Evolutionary conservation across 2,113 vertebrate species (phyloP).

Genomic region (Pantherophis guttatus): DNA sequence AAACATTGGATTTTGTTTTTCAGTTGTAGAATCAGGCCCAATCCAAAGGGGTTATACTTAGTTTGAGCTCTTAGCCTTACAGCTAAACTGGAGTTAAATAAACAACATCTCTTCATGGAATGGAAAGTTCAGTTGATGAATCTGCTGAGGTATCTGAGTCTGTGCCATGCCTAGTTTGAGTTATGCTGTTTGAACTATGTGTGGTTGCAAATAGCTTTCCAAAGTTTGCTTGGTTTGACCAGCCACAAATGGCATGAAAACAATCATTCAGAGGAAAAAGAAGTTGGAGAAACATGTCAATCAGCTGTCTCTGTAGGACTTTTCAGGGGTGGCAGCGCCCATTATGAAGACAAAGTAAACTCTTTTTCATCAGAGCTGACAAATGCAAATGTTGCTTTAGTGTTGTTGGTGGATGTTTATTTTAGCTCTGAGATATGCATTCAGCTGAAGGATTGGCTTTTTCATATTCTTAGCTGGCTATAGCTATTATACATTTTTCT

Average conservation of each 20-base stretch:
- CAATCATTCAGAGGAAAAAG: slow-evolving; percentile 1
- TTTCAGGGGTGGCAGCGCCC: not conserved
- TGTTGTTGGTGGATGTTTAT: not conserved
- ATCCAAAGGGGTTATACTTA: not conserved
- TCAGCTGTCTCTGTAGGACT: not conserved
- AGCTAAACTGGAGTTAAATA: slow-evolving; percentile 25
- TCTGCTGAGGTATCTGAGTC: slow-evolving; percentile 17
- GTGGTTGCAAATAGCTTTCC: slow-evolving; percentile 23
- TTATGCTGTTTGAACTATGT: slow-evolving; percentile 10
- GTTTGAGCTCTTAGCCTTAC: slow-evolving; percentile 16
- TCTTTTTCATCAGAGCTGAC: not conserved
- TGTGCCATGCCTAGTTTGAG: not conserved
- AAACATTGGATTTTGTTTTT: slow-evolving; percentile 24
- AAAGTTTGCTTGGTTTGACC: slow-evolving; percentile 15
- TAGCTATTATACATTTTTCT: not conserved
- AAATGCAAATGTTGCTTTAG: not conserved
- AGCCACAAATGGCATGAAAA: slow-evolving; percentile 11
- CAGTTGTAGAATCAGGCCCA: slow-evolving; percentile 6
- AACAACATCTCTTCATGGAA: slow-evolving; percentile 16
- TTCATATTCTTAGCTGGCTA: not conserved
- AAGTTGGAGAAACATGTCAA: not conserved
- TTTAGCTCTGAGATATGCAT: not conserved
- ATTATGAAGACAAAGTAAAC: not conserved
- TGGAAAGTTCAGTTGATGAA: slow-evolving; percentile 34
- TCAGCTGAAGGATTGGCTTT: not conserved